Conservation (phyloP, 1,140 invertebrate species). For the Zaprionus tsacasi region DNA sequence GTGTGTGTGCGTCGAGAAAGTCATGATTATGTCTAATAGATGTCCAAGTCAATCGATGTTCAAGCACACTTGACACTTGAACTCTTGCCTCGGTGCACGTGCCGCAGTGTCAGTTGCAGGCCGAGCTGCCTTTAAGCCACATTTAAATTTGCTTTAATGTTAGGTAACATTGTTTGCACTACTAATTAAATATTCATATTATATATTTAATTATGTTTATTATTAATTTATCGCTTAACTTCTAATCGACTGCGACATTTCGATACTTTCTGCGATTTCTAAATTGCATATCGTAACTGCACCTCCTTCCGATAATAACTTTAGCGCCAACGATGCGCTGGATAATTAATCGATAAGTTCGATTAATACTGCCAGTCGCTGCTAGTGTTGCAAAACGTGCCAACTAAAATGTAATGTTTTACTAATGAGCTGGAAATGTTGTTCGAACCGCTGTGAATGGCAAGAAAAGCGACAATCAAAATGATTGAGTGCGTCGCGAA, state of each 20-base stretch:
- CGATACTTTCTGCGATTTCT: too few species aligned
- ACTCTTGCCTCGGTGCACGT: constrained; percentile 40
- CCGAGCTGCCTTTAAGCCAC: not conserved
- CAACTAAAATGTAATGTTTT: constrained; percentile 40
- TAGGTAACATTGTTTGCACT: too few species aligned
- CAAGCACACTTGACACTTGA: constrained; percentile 73
- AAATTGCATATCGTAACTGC: too few species aligned
- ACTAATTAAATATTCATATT: too few species aligned
- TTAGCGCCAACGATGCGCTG: too few species aligned
- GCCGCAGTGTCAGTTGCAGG: constrained; percentile 1
- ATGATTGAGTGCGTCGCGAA: constrained; percentile 69
- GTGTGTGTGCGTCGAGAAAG: constrained; percentile 44
- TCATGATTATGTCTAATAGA: constrained; percentile 84
- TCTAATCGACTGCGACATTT: too few species aligned
- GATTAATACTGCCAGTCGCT: too few species aligned
- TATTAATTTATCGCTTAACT: too few species aligned
- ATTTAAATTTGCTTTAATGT: not conserved
- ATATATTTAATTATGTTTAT: too few species aligned
- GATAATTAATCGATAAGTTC: too few species aligned
- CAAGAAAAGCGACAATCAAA: constrained; percentile 66
- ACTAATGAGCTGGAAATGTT: constrained; percentile 72
- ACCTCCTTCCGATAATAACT: too few species aligned
- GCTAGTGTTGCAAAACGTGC: too few species aligned
- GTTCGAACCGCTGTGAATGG: constrained; percentile 14
- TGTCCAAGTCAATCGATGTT: constrained; percentile 83